Evolutionary conservation across 2,888 invertebrate genomes (phyloP).

Genomic region (Spisula solida): DNA sequence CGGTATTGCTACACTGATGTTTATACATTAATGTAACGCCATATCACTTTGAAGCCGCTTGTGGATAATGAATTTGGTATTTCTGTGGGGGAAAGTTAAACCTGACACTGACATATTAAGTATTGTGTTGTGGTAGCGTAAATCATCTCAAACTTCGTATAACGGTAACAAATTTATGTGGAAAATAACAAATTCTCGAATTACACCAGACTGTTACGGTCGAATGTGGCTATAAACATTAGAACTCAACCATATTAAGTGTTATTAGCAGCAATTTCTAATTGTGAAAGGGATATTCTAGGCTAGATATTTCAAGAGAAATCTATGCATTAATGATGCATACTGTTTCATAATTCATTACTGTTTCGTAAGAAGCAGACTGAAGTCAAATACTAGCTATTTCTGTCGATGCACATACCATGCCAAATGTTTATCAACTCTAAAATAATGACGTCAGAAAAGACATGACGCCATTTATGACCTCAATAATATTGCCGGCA

Average conservation of each 20-base stretch:
- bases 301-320: background rate
- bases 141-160: background rate
- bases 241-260: background rate
- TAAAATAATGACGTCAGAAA: too few relatives aligned
- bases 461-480: too few relatives aligned
- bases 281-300: background rate
- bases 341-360: background rate
- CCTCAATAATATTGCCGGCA: too few relatives aligned
- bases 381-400: too few relatives aligned
- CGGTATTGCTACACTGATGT: too few relatives aligned
- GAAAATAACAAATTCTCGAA: slow-evolving; percentile 5
- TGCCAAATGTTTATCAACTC: too few relatives aligned
- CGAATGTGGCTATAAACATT: background rate
- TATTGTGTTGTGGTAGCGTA: background rate
- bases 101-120: background rate
- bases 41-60: too few relatives aligned
- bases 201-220: slow-evolving; percentile 1
- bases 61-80: background rate
- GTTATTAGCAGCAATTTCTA: slow-evolving; percentile 3
- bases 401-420: too few relatives aligned
- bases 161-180: background rate
- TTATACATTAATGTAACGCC: too few relatives aligned
- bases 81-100: background rate
- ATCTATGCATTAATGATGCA: background rate
- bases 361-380: background rate